Base-by-base conservation (phyloP, 2,113 vertebrate species). In the Lepus europaeus region DNA sequence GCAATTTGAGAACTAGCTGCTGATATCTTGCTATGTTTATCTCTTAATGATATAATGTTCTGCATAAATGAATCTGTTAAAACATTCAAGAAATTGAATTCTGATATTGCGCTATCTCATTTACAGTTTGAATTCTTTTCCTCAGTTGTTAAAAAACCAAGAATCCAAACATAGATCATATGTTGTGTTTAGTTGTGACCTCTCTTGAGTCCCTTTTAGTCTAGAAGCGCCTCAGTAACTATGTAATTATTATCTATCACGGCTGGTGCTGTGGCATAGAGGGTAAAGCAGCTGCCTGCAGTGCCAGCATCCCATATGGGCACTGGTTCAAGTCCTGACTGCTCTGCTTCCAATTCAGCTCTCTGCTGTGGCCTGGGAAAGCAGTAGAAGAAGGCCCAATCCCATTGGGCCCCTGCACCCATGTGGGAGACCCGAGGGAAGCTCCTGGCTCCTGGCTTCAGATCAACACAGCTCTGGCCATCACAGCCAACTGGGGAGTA, bases 1-100 rank as follows among this genome's bases (percentile, higher is more conserved):
- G 23, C n/a, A 31, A 31, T 29, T 59, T 45, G 27, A 81, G 53
- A 94, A 17, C 86, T 76, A 73, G 33, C 76, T 64, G 20, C 25
- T 89, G n/a, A 72, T 73, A 78, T 92, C 36, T 16, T 85, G 36
- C 0, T 12, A 20, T 9, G 81, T 84, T 78, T 64, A 53, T 49
- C 7, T 49, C 7, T 7, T 87, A 89, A 90, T 16, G 73, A 74
- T 70, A 78, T 53, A 36, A 53, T 31, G 61, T 7, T 83, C 17
- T 76, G 11, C 12, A 90, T 82, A 74, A 87, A 89, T 51, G 36
- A 86, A 89, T 77, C 64, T 72, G 39, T 89, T 49, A 51, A 51
- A 9, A 66, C 5, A 81, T 72, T 77, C 39, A 92, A n/a, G 59
- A 83, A 86, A 83, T 51, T 59, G 39, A 78, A n/a, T 11, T 49